Percentiles rank a stretch among this genome's conserved stretches.
Conservation (phyloP, 2,797 vertebrate species). For the Xenopus petersii region DNA sequence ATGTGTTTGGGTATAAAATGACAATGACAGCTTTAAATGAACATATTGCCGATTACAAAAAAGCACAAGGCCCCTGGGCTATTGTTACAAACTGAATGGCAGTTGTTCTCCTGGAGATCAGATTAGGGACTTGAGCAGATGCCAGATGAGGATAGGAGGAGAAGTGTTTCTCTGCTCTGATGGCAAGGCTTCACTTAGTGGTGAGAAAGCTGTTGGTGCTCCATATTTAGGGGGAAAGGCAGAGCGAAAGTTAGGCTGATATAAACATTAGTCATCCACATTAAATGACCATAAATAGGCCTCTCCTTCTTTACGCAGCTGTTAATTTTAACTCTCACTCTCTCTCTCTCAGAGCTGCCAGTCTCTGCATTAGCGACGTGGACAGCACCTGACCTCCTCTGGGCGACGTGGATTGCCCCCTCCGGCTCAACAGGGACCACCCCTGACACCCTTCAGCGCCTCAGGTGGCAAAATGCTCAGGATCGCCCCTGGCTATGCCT, state of each 20-base stretch:
- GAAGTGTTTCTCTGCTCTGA: neutral
- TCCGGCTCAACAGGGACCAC: neutral
- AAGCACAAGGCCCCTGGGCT: no score
- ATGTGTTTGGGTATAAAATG: no score
- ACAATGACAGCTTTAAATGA: no score
- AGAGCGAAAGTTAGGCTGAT: slow-evolving; percentile 3
- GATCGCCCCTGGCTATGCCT: no score
- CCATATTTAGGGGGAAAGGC: neutral
- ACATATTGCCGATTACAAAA: no score
- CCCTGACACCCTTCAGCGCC: neutral
- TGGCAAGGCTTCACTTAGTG: slow-evolving; percentile 19
- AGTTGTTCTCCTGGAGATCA: no score
- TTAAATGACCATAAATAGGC: slow-evolving; percentile 33
- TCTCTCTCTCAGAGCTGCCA: slow-evolving; percentile 16
- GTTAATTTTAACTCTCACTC: slow-evolving; percentile 42
- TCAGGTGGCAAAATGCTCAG: no score
- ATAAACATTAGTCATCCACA: slow-evolving; percentile 30
- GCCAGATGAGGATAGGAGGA: no score
- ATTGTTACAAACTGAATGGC: no score
- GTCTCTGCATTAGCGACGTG: neutral
- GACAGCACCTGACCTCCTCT: neutral
- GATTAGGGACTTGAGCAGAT: no score
- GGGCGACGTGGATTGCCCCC: neutral
- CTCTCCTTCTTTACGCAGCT: slow-evolving; percentile 19
- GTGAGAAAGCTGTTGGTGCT: neutral